A percentile compares a stretch with the other conserved stretches of the same genome.
These are phyloP conservation scores for Candidula unifasciata DNA, from an alignment of 2,888 invertebrate genomes.

Conservation along the genomic window DNA sequence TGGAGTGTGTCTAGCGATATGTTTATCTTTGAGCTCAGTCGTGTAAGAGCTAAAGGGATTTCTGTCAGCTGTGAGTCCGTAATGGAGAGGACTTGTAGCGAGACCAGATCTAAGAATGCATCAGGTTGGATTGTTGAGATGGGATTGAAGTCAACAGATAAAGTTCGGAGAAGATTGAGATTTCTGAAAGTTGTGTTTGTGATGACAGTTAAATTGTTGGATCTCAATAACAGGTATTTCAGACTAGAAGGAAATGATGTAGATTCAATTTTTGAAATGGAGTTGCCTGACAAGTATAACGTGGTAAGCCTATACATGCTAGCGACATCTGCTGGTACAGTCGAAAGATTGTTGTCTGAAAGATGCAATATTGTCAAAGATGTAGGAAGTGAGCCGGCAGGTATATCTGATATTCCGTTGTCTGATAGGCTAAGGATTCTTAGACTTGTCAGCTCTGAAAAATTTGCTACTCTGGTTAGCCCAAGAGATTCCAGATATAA, in stretches of 20 bases:
- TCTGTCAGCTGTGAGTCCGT: neutral
- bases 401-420: too few species aligned
- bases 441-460: neutral
- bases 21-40: neutral
- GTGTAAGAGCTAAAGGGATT: neutral
- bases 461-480: neutral
- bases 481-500: neutral
- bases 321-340: neutral
- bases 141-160: neutral
- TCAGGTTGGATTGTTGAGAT: neutral
- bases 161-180: neutral
- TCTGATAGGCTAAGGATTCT: neutral
- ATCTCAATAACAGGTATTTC: neutral
- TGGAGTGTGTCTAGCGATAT: neutral
- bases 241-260: neutral
- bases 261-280: neutral
- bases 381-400: too few species aligned
- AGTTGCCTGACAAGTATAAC: neutral
- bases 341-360: neutral
- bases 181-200: neutral
- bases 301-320: neutral
- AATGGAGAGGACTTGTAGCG: neutral
- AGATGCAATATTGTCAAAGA: too few species aligned
- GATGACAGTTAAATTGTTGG: neutral
- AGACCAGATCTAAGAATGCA: neutral